Evolutionary conservation across 2,113 vertebrate genomes (phyloP).

Genomic region (Silurus glanis): DNA sequence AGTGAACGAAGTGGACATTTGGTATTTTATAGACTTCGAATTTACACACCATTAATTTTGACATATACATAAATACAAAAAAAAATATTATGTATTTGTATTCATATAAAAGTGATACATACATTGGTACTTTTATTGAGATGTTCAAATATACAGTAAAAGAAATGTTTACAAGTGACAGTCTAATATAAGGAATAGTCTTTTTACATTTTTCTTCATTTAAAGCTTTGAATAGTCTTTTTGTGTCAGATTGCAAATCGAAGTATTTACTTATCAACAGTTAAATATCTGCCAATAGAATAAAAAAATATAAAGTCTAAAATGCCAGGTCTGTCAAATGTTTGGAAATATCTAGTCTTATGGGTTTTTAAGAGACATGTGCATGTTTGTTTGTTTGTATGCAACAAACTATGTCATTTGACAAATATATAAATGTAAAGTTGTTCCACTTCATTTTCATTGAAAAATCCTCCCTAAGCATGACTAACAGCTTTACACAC

Average conservation of each 20-base stretch:
- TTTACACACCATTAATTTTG: neutral
- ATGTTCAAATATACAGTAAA: neutral
- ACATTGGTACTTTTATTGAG: too few relatives aligned
- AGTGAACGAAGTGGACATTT: neutral
- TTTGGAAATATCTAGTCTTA: too few relatives aligned
- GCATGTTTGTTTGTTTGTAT: too few relatives aligned
- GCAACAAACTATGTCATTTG: too few relatives aligned
- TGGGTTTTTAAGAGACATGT: too few relatives aligned
- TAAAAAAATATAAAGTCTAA: neutral
- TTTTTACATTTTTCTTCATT: neutral
- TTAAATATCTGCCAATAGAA: neutral
- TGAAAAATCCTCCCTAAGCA: too few relatives aligned
- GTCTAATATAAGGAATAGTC: neutral
- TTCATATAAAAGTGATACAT: too few relatives aligned
- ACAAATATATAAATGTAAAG: too few relatives aligned
- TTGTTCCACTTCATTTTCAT: too few relatives aligned
- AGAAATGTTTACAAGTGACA: neutral
- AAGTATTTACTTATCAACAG: neutral
- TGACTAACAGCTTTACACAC: too few relatives aligned
- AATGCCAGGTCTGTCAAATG: neutral
- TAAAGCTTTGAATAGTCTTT: neutral
- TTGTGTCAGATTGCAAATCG: neutral
- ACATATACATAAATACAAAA: neutral
- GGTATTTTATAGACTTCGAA: neutral
- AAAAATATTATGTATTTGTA: neutral